A percentile compares a stretch with the other conserved stretches of the same genome.
Conservation (phyloP, 2,888 invertebrate species). For the Theretra japonica region DNA sequence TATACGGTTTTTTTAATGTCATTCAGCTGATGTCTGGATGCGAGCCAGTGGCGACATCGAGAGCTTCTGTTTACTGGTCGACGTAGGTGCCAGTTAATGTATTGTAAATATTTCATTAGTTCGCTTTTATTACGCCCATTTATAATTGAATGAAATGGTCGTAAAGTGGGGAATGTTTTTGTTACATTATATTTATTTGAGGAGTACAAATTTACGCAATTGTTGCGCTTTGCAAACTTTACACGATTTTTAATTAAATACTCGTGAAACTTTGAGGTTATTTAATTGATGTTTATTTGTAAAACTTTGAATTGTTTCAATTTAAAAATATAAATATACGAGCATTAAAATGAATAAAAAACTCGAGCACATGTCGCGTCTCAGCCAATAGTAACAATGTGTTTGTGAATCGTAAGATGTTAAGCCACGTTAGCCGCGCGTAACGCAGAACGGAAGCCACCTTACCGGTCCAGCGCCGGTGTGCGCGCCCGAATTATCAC, state of each 20-base stretch:
- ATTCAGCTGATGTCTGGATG: constrained; percentile 25
- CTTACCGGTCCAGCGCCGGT: constrained; percentile 55
- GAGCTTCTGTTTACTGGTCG: neutral
- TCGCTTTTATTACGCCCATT: constrained; percentile 5
- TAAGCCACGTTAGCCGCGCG: constrained; percentile 40
- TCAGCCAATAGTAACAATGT: neutral
- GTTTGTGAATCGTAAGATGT: constrained; percentile 31
- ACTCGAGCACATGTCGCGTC: neutral
- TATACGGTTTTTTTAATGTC: constrained; percentile 8
- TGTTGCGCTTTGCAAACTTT: neutral
- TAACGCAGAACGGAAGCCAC: constrained; percentile 57
- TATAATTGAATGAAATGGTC: constrained; percentile 17
- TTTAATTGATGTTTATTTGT: neutral
- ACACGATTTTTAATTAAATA: neutral
- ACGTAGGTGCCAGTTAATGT: constrained; percentile 21
- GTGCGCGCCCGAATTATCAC: constrained; percentile 48
- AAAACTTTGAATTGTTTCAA: neutral
- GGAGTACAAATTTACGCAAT: neutral
- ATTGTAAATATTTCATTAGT: constrained; percentile 22
- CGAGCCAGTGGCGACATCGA: constrained; percentile 19
- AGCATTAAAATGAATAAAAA: neutral
- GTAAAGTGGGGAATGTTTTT: constrained; percentile 19
- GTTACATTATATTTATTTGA: neutral
- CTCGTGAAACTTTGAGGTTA: neutral
- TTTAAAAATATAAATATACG: neutral